Evolutionary conservation across 2,113 vertebrate genomes (phyloP), one percentile per base, ranked within the genome.

Genomic region (Perca fluviatilis): DNA sequence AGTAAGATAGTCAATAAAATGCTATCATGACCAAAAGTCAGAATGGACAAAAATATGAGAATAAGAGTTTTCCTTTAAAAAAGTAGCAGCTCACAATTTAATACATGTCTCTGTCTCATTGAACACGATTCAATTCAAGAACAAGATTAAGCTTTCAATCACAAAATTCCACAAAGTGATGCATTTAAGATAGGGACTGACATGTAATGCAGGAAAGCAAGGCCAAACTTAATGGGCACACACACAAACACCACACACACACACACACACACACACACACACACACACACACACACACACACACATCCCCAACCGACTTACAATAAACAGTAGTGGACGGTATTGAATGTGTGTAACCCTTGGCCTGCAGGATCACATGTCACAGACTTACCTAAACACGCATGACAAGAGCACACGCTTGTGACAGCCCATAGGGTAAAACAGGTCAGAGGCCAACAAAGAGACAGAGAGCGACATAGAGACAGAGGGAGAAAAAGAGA

Each of bases 361-460:
- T 88, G 77, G 74, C 81, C 85, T 77, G 82, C n/a, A n/a, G 76
- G 89, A 84, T 91, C 90, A 81, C 77, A 86, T 89, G 90, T 88
- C 83, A 76, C 53, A 12, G 60, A 69, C 73, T 80, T 61, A 80
- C 82, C 79, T 89, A 92, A 91, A 94, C 83, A 90, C 30, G 71
- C 33, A 27, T 88, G 90, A 86, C 84, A 83, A 64, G 68, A 71
- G 62, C 80, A n/a, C 58, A 86, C 23, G 74, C 77, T 79, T 51
- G 82, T 86, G 91, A 87, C 86, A 79, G 86, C 50, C 80, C 79
- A 47, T 63, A 83, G 49, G 80, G 75, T 77, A 73, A 87, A 58
- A 61, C 61, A 70, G 89, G 88, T 90, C 88, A 93, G 85, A 86
- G 88, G 86, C 49, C 77, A 53, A 11, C 54, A 43, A 33, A 56